phyloP scores from a whole-genome alignment of 1,140 invertebrate species.

The Uloborus diversus region DNA sequence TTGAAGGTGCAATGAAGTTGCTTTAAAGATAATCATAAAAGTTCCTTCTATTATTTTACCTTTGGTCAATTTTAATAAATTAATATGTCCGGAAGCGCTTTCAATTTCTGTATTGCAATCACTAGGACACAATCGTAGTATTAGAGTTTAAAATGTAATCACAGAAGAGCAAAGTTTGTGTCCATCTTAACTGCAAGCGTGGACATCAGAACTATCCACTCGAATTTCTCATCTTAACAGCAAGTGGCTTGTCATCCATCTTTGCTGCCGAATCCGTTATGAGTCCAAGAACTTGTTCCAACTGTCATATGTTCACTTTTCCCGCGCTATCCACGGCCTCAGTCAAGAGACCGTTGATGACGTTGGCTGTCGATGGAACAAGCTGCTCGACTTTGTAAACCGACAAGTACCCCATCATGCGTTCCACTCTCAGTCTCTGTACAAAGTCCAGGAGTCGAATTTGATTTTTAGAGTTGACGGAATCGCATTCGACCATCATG shows the following conservation, averaged over 20 bases:
- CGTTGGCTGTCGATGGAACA: conserved; percentile 20
- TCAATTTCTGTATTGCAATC: no score
- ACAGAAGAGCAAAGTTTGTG: no score
- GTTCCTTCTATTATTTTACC: no score
- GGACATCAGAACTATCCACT: background rate
- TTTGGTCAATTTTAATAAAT: no score
- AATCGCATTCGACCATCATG: conserved; percentile 66
- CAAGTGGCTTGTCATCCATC: background rate
- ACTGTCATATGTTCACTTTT: conserved; percentile 45
- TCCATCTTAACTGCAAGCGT: no score
- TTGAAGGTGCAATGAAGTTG: no score
- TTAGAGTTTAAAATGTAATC: no score
- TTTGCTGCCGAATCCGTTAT: conserved; percentile 1
- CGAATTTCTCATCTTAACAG: conserved; percentile 14
- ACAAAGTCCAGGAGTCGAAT: conserved; percentile 65
- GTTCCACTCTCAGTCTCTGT: conserved; percentile 65
- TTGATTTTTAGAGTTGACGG: conserved; percentile 61
- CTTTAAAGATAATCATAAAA: no score
- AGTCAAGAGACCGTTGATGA: conserved; percentile 45
- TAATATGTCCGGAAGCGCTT: no score
- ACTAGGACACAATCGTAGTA: no score
- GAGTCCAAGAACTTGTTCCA: conserved; percentile 42
- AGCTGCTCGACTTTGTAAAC: conserved; percentile 65
- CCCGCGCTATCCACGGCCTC: conserved; percentile 8
- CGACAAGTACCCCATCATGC: conserved; percentile 66